Conservation (phyloP, 2,888 invertebrate species). For the Mesorhabditis sp. region DNA sequence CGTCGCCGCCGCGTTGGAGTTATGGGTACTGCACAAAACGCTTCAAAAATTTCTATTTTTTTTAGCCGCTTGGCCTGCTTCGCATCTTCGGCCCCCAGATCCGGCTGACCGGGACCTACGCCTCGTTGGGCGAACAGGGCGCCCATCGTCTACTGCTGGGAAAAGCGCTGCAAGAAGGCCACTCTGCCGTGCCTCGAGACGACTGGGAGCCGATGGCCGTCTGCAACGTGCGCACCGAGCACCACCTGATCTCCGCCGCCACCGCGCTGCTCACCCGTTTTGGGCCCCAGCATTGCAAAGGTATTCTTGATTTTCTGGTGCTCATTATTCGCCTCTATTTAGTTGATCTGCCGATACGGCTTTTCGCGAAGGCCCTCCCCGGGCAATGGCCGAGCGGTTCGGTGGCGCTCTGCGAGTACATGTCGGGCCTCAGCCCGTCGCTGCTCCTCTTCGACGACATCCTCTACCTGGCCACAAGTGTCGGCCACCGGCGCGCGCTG, state of each 20-base stretch:
- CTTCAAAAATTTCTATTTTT: neutral
- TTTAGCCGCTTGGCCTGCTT: neutral
- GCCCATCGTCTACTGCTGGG: neutral
- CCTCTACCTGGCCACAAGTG: neutral
- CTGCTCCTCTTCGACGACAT: conserved; percentile 1
- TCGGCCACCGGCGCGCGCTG: neutral
- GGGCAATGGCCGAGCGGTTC: neutral
- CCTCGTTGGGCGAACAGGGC: neutral
- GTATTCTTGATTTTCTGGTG: neutral
- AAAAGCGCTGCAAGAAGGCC: neutral
- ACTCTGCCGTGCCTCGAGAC: neutral
- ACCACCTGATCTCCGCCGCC: neutral
- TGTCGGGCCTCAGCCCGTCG: neutral
- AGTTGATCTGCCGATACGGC: neutral
- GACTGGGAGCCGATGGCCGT: conserved; percentile 1
- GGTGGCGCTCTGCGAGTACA: neutral
- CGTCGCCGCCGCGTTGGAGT: neutral
- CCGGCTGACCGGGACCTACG: neutral
- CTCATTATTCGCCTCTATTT: neutral
- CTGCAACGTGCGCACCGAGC: conserved; percentile 2
- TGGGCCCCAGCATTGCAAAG: conserved; percentile 5
- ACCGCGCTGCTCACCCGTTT: neutral
- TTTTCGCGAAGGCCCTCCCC: neutral
- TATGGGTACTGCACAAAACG: neutral
- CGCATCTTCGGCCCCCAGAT: neutral